Conservation (phyloP, 2,797 vertebrate species). For the Apogon hyalosoma region DNA sequence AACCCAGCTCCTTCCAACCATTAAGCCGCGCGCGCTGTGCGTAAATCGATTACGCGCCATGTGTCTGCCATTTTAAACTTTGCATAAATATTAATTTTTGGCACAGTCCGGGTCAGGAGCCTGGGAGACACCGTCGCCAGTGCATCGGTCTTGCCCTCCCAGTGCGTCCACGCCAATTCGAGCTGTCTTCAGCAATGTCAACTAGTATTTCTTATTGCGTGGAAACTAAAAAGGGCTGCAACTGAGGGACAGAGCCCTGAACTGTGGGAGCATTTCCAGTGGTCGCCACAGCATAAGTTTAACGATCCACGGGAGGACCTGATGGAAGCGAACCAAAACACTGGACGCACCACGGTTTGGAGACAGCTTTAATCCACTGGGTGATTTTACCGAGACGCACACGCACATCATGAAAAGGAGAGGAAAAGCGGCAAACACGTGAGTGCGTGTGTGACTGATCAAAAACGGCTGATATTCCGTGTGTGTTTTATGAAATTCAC, state of each 20-base stretch:
- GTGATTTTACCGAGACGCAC: slow-evolving; percentile 11
- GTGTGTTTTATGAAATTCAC: neutral
- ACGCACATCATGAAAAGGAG: slow-evolving; percentile 57
- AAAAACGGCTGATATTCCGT: neutral
- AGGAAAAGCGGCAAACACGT: slow-evolving; percentile 64
- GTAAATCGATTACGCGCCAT: slow-evolving; percentile 49
- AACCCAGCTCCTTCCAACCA: neutral
- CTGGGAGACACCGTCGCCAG: slow-evolving; percentile 26
- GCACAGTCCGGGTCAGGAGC: slow-evolving; percentile 9
- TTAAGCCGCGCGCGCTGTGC: slow-evolving; percentile 25
- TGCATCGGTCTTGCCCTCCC: slow-evolving; percentile 25
- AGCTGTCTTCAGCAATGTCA: slow-evolving; percentile 52
- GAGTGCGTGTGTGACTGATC: slow-evolving; percentile 61
- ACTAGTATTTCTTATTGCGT: slow-evolving; percentile 78
- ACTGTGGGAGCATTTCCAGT: slow-evolving; percentile 53
- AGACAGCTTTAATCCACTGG: slow-evolving; percentile 20
- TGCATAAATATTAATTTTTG: neutral
- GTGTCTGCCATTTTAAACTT: slow-evolving; percentile 32
- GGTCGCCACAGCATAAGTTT: slow-evolving; percentile 48
- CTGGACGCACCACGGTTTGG: neutral
- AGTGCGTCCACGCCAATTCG: slow-evolving; percentile 29
- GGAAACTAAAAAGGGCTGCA: slow-evolving; percentile 76
- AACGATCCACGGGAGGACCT: slow-evolving; percentile 34
- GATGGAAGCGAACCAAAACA: slow-evolving; percentile 38
- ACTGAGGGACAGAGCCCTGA: slow-evolving; percentile 34